Base-by-base conservation (phyloP, 2,888 invertebrate genomes). In the Microctonus aethiopoides region DNA sequence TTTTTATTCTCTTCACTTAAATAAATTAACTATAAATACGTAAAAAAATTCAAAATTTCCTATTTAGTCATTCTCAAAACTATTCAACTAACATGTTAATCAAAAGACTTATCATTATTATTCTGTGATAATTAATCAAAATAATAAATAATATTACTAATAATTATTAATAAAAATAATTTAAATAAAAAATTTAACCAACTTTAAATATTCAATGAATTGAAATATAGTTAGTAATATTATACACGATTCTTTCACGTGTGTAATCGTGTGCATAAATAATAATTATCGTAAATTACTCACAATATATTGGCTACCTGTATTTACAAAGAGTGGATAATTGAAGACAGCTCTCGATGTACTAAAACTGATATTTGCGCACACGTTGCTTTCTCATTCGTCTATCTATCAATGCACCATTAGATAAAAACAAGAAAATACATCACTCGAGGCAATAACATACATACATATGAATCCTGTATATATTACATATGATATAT, bases 261-360 rank as follows among this genome's bases (percentile, higher is more conserved):
- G 6, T 57, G 32, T 67, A 65, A 54, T 65, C 26, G 20, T 51
- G 60, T 34, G 51, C 10, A 60, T 52, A 39, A 65, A 65, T 69
- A 65, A 65, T 65, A 70, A 70, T 61, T 65, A 66, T 57, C 34
- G 60, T 41, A 32, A 24, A 41, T 41, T 16, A 59, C 22, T 16
- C 29, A 29, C 39, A 22, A 51, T 46, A 29, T 20, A 46, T 46
- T 46, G n/a, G 60, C 70, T 70, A 70, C 70, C 65, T 70, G 70
- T 70, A 54, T 70, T 66, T 61, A 60, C 56, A 22, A 54, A 65
- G 61, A 61, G 61, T 65, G 54, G 65, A 66, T 66, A 70, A 70
- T 65, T 70, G 65, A 65, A 65, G 69, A 62, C 22, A 56, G 54
- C 16, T 5, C 4, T 29, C 29, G 26, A 39, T 52, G 41, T 46